Base-by-base conservation (phyloP, 1,140 invertebrate species). In the Temnothorax curvispinosus region DNA sequence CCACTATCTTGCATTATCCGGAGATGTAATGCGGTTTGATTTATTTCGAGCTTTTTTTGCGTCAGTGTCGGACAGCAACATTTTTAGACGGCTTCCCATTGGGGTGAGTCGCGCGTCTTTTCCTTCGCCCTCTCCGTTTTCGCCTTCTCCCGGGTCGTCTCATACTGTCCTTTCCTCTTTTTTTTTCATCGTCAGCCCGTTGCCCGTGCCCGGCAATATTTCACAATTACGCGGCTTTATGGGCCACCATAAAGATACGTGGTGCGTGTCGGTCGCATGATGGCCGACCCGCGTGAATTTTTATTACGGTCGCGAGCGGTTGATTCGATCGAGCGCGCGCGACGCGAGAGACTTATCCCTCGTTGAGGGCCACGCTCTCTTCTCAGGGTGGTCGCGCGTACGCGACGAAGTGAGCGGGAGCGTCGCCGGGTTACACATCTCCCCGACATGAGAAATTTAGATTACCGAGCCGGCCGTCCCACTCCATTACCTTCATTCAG, bases 221-320 rank as follows among this genome's bases (percentile, higher is more conserved):
- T 94, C 91, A 93, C 93, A 94, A 94, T 94, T 94, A 94, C 93
- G 93, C 90, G 86, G 87, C 90, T 94, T 94, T 94, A 94, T 92
- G 90, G 87, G 86, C 87, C 87, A 91, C 93, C 89, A 94, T 94
- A 94, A 94, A 94, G 92, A 94, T 94, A 94, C 92, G 90, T 84
- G 80, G 91, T 92, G 90, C 91, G 93, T 94, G 93, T 92, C 91
- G 91, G 90, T 93, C 91, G 88, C 92, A 80, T 90, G 89, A 93
- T 93, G 92, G 90, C 90, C 87, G 91, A 93, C 89, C 90, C 69
- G 86, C 62, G 88, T 91, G 89, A 91, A 94, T 94, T 94, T 94
- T 93, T 89, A 92, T 92, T 92, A 92, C 90, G 75, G 74, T 52
- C 87, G 44, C 84, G 41, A 80, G 84, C 60, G 82, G 64, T 52